These are phyloP conservation scores for Lacerta agilis DNA, from an alignment of 2,797 vertebrate genomes.

Conservation along the genomic window DNA sequence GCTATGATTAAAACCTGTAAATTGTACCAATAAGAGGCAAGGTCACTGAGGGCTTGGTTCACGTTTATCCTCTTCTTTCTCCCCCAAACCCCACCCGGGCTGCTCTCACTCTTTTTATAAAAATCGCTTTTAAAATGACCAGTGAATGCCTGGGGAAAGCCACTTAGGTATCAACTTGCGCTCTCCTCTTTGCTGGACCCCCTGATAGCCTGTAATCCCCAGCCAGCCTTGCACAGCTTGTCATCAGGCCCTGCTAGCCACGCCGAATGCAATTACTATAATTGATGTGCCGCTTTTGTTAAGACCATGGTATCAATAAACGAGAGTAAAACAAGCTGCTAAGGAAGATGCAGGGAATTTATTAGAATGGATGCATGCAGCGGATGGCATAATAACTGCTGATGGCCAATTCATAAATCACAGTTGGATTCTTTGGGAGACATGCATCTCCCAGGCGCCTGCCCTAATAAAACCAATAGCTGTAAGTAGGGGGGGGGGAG, in stretches of 20 bases:
- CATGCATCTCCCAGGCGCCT: slow-evolving; percentile 45
- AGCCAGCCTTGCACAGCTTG: slow-evolving; percentile 21
- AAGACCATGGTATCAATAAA: slow-evolving; percentile 66
- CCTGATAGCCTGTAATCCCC: slow-evolving; percentile 52
- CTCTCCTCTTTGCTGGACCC: slow-evolving; percentile 30
- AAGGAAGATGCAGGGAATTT: slow-evolving; percentile 59
- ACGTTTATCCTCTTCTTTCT: slow-evolving; percentile 14
- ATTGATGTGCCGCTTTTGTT: slow-evolving; percentile 65
- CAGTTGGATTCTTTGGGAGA: slow-evolving; percentile 64
- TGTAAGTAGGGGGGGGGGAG: background rate
- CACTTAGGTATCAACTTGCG: slow-evolving; percentile 35
- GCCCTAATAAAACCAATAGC: slow-evolving; percentile 48
- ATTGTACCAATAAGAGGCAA: slow-evolving; percentile 16
- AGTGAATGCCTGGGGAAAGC: slow-evolving; percentile 37
- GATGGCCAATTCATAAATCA: slow-evolving; percentile 70
- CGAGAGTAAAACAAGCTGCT: slow-evolving; percentile 56
- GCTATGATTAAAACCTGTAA: background rate
- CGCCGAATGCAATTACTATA: slow-evolving; percentile 49
- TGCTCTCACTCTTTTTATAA: background rate
- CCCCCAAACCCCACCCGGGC: too few relatives aligned
- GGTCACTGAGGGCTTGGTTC: slow-evolving; percentile 4
- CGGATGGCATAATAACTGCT: slow-evolving; percentile 63
- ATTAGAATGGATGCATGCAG: slow-evolving; percentile 58
- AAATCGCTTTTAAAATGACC: slow-evolving; percentile 15
- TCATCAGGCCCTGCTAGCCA: slow-evolving; percentile 51